Evolutionary conservation across 1,140 invertebrate species (phyloP).

Genomic region (Helicoverpa zea): DNA sequence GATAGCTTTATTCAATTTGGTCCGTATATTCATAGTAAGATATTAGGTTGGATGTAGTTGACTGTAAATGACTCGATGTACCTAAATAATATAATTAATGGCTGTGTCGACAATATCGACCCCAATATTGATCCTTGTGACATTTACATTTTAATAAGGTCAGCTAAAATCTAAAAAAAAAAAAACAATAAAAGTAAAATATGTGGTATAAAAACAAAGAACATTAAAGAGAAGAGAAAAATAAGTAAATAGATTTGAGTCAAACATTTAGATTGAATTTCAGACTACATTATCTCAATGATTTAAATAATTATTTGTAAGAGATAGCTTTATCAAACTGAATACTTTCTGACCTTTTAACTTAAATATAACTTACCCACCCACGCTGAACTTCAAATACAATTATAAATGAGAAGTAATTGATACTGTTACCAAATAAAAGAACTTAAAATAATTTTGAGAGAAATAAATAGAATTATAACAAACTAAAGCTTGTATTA

Average conservation of each 20-base stretch:
- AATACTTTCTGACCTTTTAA: neutral
- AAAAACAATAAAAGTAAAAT: neutral
- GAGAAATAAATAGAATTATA: neutral
- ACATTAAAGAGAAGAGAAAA: too few species aligned
- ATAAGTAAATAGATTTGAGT: neutral
- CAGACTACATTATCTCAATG: too few species aligned
- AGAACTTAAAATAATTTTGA: neutral
- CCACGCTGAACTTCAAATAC: neutral
- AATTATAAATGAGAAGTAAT: neutral
- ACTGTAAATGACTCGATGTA: too few species aligned
- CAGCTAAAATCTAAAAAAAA: neutral
- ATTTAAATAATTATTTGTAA: neutral
- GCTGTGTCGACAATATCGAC: neutral
- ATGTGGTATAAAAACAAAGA: neutral
- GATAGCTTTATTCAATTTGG: too few species aligned
- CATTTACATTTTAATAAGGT: neutral
- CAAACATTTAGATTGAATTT: constrained; percentile 16
- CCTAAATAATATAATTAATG: too few species aligned
- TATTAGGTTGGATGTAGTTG: too few species aligned
- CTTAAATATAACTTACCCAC: neutral
- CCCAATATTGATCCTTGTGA: neutral
- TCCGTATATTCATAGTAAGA: too few species aligned
- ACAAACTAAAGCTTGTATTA: neutral
- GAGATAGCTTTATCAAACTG: neutral
- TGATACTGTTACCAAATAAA: neutral